Evolutionary conservation across 2,113 vertebrate species (phyloP).

Genomic region (Motacilla alba): DNA sequence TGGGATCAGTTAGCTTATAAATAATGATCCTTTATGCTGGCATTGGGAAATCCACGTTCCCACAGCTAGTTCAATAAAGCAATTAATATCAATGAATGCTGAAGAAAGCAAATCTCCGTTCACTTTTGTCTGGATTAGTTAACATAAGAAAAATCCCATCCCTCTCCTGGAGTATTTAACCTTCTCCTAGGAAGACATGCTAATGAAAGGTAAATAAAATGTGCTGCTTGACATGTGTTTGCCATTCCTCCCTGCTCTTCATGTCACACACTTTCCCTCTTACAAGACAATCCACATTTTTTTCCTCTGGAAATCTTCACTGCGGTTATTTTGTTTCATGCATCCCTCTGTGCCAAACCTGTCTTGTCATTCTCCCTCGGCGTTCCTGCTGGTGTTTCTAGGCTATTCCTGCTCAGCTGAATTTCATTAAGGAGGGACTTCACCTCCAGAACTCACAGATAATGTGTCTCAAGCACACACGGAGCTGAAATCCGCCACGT

Average conservation of each 20-base stretch:
- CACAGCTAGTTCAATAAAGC: conserved; percentile 77
- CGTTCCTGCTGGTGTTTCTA: conserved; percentile 50
- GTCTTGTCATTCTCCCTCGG: conserved; percentile 67
- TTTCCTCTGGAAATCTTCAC: conserved; percentile 49
- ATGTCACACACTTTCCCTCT: conserved; percentile 71
- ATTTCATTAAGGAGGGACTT: conserved; percentile 70
- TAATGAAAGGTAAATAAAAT: conserved; percentile 79
- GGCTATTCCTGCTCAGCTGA: conserved; percentile 76
- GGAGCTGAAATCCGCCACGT: neutral
- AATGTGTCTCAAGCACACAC: conserved; percentile 31
- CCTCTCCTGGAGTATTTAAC: conserved; percentile 60
- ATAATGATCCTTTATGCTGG: conserved; percentile 77
- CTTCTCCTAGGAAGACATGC: conserved; percentile 68
- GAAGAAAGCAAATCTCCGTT: conserved; percentile 77
- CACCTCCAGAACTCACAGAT: conserved; percentile 57
- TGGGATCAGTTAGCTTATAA: conserved; percentile 79
- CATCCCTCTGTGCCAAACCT: conserved; percentile 68
- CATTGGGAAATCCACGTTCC: conserved; percentile 74
- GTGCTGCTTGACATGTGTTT: conserved; percentile 78
- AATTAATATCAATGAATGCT: conserved; percentile 81
- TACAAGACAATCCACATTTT: conserved; percentile 63
- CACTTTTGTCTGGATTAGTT: conserved; percentile 72
- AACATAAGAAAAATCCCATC: conserved; percentile 66
- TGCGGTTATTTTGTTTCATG: conserved; percentile 52
- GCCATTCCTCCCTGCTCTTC: conserved; percentile 71